These are phyloP conservation scores for Flexamia atlantica DNA, from an alignment of 2,888 invertebrate species.

Conservation along the genomic window DNA sequence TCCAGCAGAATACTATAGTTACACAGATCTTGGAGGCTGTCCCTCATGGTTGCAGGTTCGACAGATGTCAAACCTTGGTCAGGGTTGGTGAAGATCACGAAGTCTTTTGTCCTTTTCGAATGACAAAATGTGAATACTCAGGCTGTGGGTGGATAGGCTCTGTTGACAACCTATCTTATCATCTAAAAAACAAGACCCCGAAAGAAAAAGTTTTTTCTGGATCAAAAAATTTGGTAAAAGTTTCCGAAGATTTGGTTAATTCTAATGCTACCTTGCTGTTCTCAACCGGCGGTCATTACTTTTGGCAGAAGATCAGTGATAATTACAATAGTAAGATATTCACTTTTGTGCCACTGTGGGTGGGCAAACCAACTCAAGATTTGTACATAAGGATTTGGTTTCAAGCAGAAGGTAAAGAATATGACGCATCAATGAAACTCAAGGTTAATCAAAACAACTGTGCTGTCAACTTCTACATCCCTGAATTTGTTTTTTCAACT, in stretches of 20 bases:
- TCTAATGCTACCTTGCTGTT: background rate
- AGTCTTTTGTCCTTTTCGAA: background rate
- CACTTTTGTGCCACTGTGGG: background rate
- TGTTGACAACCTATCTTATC: background rate
- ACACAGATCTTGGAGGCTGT: background rate
- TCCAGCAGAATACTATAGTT: background rate
- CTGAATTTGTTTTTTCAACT: background rate
- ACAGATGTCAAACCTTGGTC: background rate
- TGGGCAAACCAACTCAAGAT: background rate
- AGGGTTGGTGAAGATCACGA: background rate
- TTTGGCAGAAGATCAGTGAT: background rate
- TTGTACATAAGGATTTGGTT: constrained; percentile 20
- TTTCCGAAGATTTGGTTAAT: background rate
- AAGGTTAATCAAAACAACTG: background rate
- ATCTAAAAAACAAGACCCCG: background rate
- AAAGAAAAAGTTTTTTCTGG: background rate
- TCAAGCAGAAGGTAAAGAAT: background rate
- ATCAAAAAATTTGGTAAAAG: background rate
- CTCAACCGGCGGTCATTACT: constrained; percentile 7
- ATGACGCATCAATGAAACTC: background rate
- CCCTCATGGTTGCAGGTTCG: background rate
- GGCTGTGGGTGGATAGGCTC: background rate
- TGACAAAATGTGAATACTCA: background rate
- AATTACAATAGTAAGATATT: background rate
- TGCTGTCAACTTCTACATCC: background rate